These are phyloP conservation scores for Ditylenchus dipsaci DNA, from an alignment of 1,140 invertebrate genomes.

Conservation along the genomic window DNA sequence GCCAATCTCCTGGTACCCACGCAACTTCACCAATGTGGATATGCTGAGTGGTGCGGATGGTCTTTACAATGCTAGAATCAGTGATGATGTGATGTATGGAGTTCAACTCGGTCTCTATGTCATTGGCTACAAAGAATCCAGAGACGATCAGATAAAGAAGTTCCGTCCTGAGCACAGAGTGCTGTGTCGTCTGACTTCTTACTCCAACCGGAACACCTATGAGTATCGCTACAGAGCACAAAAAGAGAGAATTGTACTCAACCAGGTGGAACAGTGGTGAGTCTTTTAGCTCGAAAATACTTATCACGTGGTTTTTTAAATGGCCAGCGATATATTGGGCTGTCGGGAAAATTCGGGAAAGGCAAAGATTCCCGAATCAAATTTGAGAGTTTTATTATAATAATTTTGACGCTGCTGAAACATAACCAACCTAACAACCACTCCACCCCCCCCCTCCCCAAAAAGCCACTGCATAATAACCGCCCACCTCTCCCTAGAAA, in stretches of 20 bases:
- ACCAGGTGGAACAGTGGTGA: conserved; percentile 50
- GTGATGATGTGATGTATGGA: conserved; percentile 47
- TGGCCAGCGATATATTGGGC: no score
- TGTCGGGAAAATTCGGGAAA: no score
- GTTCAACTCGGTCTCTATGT: conserved; percentile 57
- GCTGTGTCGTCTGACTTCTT: conserved; percentile 43
- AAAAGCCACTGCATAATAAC: no score
- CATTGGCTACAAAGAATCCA: conserved; percentile 56
- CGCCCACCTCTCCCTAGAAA: no score
- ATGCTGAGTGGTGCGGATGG: conserved; percentile 22
- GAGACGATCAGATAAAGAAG: conserved; percentile 58
- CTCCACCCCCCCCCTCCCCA: no score
- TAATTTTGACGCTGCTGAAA: no score
- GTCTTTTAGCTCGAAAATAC: no score
- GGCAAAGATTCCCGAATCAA: no score
- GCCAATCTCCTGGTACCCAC: conserved; percentile 55
- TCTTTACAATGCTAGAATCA: not conserved
- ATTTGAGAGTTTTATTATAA: no score
- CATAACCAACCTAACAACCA: no score
- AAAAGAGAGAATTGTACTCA: conserved; percentile 54
- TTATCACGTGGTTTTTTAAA: no score
- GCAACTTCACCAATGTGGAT: conserved; percentile 58
- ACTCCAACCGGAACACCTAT: conserved; percentile 47
- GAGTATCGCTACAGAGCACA: conserved; percentile 55
- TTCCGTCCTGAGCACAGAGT: conserved; percentile 56